A percentile compares a stretch with the other conserved stretches of the same genome.
Conservation (phyloP, 2,888 invertebrate genomes). For the Drosophila nr. perissopoda region DNA sequence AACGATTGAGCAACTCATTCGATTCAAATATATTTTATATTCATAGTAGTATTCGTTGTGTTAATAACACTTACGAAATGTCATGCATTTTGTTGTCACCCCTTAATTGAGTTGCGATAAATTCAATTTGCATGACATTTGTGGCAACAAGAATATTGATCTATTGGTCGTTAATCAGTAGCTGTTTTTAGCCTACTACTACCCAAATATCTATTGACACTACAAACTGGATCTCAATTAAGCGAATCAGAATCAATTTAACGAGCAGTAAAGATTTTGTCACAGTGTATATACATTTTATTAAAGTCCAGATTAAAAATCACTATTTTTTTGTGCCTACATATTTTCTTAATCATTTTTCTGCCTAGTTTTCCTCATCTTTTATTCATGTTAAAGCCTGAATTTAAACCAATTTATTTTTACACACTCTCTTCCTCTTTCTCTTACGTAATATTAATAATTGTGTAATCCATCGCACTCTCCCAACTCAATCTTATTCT, state of each 20-base stretch:
- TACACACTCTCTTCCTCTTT: background rate
- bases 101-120: slow-evolving; percentile 56
- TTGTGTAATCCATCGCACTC: slow-evolving; percentile 38
- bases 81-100: slow-evolving; percentile 51
- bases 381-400: background rate
- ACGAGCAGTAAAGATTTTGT: background rate
- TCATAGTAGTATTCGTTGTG: slow-evolving; percentile 21
- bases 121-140: slow-evolving; percentile 33
- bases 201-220: background rate
- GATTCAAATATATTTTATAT: background rate
- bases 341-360: background rate
- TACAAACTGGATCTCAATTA: background rate
- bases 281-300: background rate
- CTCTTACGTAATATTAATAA: slow-evolving; percentile 10
- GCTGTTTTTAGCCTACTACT: background rate
- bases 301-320: background rate
- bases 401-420: background rate
- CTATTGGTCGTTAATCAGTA: slow-evolving; percentile 6
- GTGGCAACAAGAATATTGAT: slow-evolving; percentile 29
- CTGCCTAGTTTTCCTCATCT: background rate
- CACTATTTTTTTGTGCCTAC: background rate
- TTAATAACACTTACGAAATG: slow-evolving; percentile 65
- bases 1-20: slow-evolving; percentile 32
- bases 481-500: slow-evolving; percentile 41
- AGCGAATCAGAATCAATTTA: background rate